Evolutionary conservation across 2,888 invertebrate genomes (phyloP).

Genomic region (Nomada fabriciana): DNA sequence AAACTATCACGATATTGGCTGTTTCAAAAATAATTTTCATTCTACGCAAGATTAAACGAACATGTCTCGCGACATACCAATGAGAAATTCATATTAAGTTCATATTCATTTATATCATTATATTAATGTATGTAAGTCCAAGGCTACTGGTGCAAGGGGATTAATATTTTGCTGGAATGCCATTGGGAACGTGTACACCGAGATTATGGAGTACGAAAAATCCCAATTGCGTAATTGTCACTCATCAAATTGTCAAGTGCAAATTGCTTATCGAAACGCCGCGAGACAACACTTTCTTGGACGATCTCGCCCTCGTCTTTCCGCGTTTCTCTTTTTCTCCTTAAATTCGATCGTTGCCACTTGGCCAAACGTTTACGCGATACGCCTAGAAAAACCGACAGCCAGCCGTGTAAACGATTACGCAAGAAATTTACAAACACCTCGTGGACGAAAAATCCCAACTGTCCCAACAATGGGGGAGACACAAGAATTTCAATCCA

Average conservation of each 20-base stretch:
- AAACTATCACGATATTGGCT: slow-evolving; percentile 19
- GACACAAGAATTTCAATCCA: too few species aligned
- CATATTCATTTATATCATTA: too few species aligned
- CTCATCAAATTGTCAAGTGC: slow-evolving; percentile 22
- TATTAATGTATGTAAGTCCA: not conserved
- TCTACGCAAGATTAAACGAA: slow-evolving; percentile 7
- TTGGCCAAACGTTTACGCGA: slow-evolving; percentile 40
- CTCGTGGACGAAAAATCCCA: not conserved
- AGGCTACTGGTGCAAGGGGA: not conserved
- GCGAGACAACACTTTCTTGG: slow-evolving; percentile 29
- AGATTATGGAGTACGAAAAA: slow-evolving; percentile 18
- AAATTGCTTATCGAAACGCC: not conserved
- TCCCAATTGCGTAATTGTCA: slow-evolving; percentile 21
- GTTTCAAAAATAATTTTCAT: slow-evolving; percentile 26
- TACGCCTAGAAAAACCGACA: slow-evolving; percentile 23
- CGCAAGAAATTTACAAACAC: slow-evolving; percentile 8
- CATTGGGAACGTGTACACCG: not conserved
- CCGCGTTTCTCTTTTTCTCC: slow-evolving; percentile 67
- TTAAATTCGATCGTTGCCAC: slow-evolving; percentile 57
- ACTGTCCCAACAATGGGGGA: too few species aligned
- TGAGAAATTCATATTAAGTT: not conserved
- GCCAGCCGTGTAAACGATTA: slow-evolving; percentile 37
- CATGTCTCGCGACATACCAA: not conserved
- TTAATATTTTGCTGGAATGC: slow-evolving; percentile 1
- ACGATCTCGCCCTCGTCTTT: slow-evolving; percentile 53